Evolutionary conservation across 2,888 invertebrate genomes (phyloP).

Genomic region (Oscheius sp.): DNA sequence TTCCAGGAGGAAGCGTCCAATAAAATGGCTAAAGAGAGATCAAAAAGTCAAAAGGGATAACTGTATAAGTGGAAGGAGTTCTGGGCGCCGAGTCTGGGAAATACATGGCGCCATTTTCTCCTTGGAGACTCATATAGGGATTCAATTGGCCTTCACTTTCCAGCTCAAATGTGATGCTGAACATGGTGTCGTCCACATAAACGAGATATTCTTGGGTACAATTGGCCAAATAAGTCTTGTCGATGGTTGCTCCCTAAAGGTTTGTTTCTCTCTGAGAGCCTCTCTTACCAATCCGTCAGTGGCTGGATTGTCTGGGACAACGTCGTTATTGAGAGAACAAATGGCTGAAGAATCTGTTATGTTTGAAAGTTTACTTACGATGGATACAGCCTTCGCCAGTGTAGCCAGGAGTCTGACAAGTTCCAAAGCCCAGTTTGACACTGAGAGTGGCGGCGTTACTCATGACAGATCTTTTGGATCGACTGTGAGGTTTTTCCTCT

Average conservation of each 20-base stretch:
- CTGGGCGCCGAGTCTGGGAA: neutral
- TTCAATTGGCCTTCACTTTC: constrained; percentile 40
- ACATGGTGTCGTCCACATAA: constrained; percentile 54
- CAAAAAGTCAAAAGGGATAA: neutral
- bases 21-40: constrained; percentile 9
- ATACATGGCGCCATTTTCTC: constrained; percentile 34
- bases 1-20: constrained; percentile 36
- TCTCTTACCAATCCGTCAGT: constrained; percentile 32
- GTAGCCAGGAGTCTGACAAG: constrained; percentile 49
- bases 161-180: constrained; percentile 42
- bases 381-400: constrained; percentile 57
- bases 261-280: neutral
- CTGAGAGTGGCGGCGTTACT: neutral
- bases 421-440: constrained; percentile 8
- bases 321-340: constrained; percentile 40
- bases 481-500: neutral
- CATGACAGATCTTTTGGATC: constrained; percentile 12
- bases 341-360: constrained; percentile 45
- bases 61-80: neutral
- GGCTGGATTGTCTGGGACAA: constrained; percentile 34
- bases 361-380: constrained; percentile 38
- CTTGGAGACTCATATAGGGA: constrained; percentile 45
- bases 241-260: constrained; percentile 37
- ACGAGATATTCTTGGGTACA: constrained; percentile 42
- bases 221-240: constrained; percentile 44